Evolutionary conservation across 2,113 vertebrate genomes (phyloP).

Genomic region (Anser cygnoides): DNA sequence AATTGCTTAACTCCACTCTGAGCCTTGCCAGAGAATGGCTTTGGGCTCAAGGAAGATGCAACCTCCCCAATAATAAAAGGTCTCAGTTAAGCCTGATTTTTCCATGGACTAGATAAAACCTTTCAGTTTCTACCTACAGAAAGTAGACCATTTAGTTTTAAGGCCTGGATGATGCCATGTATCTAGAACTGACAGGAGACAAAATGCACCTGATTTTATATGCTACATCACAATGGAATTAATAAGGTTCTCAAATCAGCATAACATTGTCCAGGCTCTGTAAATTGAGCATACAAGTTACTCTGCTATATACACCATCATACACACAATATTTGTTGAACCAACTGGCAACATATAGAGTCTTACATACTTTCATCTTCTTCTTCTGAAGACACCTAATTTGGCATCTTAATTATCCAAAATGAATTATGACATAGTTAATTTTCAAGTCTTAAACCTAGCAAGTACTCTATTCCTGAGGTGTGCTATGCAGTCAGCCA

Average conservation of each 20-base stretch:
- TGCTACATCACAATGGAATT: background rate
- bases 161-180: background rate
- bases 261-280: background rate
- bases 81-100: background rate
- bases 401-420: background rate
- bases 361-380: background rate
- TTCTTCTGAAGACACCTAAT: background rate
- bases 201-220: background rate
- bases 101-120: background rate
- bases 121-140: background rate
- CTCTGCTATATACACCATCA: background rate
- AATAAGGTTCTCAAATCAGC: background rate
- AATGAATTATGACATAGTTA: rapidly evolving
- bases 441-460: background rate
- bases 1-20: background rate
- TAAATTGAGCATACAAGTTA: background rate
- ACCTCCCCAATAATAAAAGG: background rate
- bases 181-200: background rate
- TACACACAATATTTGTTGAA: background rate
- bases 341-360: background rate
- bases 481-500: background rate
- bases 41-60: background rate
- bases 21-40: background rate
- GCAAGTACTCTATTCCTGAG: background rate
- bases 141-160: background rate